A percentile compares a stretch with the other conserved stretches of the same genome.
Conservation (phyloP, 2,888 invertebrate genomes). For the Mesochorus sp. region DNA sequence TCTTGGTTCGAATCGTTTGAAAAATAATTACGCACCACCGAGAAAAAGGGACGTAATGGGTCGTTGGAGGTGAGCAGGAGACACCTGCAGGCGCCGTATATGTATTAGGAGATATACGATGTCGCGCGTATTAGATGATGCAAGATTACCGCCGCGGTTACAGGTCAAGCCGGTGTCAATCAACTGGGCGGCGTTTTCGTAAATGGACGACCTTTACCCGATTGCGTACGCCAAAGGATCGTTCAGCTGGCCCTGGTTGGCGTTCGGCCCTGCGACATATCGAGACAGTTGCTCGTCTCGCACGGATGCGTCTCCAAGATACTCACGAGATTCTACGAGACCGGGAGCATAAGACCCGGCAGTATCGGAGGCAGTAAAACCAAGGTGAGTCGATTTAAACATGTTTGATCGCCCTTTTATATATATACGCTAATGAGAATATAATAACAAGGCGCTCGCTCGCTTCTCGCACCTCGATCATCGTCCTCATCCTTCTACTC, state of each 20-base stretch:
- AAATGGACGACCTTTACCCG: slow-evolving; percentile 97
- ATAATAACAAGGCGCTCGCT: slow-evolving; percentile 73
- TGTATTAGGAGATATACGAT: too few species aligned
- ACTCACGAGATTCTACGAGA: slow-evolving; percentile 97
- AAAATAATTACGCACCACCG: too few species aligned
- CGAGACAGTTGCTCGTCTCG: slow-evolving; percentile 95
- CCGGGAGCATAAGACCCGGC: slow-evolving; percentile 97
- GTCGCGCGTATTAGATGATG: too few species aligned
- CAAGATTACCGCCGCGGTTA: too few species aligned
- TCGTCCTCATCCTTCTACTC: slow-evolving; percentile 63
- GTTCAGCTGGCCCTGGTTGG: slow-evolving; percentile 97
- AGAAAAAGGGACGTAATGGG: too few species aligned
- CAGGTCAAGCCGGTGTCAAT: slow-evolving; percentile 98
- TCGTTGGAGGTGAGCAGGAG: too few species aligned
- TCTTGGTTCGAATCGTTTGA: too few species aligned
- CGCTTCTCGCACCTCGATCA: slow-evolving; percentile 43
- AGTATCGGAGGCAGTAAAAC: slow-evolving; percentile 97
- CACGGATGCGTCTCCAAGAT: slow-evolving; percentile 99
- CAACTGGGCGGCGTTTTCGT: slow-evolving; percentile 98
- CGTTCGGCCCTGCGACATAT: slow-evolving; percentile 98
- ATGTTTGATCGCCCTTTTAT: background rate
- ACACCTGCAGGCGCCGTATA: too few species aligned
- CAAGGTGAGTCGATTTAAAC: slow-evolving; percentile 86
- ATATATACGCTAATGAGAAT: slow-evolving; percentile 74
- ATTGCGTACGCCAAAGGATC: slow-evolving; percentile 95